Evolutionary conservation across 1,140 invertebrate species (phyloP), one percentile per base, ranked within the genome.

Genomic region (Physella acuta): DNA sequence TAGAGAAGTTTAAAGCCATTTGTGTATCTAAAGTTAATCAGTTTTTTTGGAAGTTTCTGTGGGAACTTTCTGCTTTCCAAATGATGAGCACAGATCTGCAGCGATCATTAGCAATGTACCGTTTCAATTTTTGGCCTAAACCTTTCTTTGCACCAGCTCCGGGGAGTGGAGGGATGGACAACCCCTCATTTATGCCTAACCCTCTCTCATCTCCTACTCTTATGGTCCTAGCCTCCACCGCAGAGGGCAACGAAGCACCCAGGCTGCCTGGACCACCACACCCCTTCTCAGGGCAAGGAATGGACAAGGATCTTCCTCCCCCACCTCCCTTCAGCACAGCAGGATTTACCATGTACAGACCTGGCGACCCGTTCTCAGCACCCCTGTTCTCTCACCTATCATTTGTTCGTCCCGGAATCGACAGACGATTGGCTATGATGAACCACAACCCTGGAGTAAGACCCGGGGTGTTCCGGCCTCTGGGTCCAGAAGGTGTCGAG

Each of bases 191-290:
- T 80, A 87, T 90, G 79, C 89, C 89, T 71, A 90, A 89, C 79
- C 90, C 91, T 82, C 86, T 92, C 80, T 89, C 90, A 83, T 91
- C 91, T 77, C 91, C 91, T 73, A 90, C 90, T 80, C 86, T 92
- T 82, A 92, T 93, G 86, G 91, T 93, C 68, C 90, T 93, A 60
- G 84, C 83, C 81, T 92, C 91, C 73, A 90, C 92, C 85, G 89
- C 90, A 79, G 82, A 83, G 65, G 88, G 91, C 81, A 89, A 90
- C 80, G 91, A 92, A 83, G 90, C 73, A 11, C 70, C 71, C 17
- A 70, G 78, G 30, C 56, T 78, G 16, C 74, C 75, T 8, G 71
- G 71, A 4, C 73, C 76, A 14, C 74, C 75, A 2, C 77, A 78
- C 51, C 76, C 73, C 24, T 81, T 76, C 70, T 68, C 75, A 30